Evolutionary conservation across 2,797 vertebrate species (phyloP).

Genomic region (Allobates femoralis): DNA sequence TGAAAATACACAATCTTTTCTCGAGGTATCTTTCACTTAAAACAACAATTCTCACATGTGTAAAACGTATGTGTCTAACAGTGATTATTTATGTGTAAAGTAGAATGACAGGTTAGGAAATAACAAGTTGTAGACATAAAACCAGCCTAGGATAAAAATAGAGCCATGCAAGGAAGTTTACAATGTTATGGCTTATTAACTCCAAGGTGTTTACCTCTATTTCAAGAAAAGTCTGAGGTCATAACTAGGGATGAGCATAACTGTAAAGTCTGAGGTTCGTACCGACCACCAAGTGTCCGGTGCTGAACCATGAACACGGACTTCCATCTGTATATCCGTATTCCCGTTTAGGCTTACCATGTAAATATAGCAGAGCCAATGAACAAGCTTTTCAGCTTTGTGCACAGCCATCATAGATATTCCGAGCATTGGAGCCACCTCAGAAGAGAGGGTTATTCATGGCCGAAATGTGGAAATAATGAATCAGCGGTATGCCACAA

Average conservation of each 20-base stretch:
- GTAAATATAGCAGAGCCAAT: too few species aligned
- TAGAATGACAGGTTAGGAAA: not conserved
- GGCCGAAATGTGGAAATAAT: too few species aligned
- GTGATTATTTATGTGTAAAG: slow-evolving; percentile 15
- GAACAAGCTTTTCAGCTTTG: too few species aligned
- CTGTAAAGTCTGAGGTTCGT: too few species aligned
- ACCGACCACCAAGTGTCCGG: not conserved
- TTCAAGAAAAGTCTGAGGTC: not conserved
- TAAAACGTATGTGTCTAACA: slow-evolving; percentile 10
- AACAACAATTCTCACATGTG: slow-evolving; percentile 18
- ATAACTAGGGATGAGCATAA: too few species aligned
- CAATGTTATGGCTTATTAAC: not conserved
- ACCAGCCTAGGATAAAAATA: slow-evolving; percentile 23
- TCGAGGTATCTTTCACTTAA: slow-evolving; percentile 5
- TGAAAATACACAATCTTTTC: slow-evolving; percentile 4
- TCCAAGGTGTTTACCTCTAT: slow-evolving; percentile 23
- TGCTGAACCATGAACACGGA: too few species aligned
- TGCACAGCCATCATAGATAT: too few species aligned
- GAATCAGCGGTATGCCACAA: too few species aligned
- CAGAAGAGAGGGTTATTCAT: too few species aligned
- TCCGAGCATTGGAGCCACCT: too few species aligned
- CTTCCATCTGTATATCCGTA: too few species aligned
- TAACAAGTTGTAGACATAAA: not conserved
- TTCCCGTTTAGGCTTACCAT: too few species aligned
- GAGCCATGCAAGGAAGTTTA: slow-evolving; percentile 28